These are phyloP conservation scores for Malthinus flaveolus DNA, from an alignment of 2,888 invertebrate species.

Conservation along the genomic window DNA sequence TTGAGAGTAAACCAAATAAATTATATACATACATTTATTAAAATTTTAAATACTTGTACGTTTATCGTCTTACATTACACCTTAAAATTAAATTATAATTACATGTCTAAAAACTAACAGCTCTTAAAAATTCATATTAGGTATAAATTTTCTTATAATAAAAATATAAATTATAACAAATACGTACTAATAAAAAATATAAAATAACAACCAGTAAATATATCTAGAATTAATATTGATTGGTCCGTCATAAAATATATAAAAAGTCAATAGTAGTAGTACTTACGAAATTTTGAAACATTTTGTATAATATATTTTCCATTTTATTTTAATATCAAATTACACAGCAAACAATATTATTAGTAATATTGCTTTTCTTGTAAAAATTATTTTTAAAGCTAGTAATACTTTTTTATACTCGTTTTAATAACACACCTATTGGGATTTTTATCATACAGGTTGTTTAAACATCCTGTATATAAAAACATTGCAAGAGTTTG, in stretches of 20 bases:
- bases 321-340: slow-evolving; percentile 11
- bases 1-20: not conserved
- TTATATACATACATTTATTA: slow-evolving; percentile 36
- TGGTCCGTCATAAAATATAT: slow-evolving; percentile 29
- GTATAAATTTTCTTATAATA: slow-evolving; percentile 19
- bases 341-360: slow-evolving; percentile 1
- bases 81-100: slow-evolving; percentile 23
- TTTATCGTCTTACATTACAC: slow-evolving; percentile 29
- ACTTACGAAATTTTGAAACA: slow-evolving; percentile 19
- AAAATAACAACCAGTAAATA: slow-evolving; percentile 30
- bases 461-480: no score
- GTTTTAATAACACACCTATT: no score
- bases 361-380: slow-evolving; percentile 15
- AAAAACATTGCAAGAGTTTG: no score
- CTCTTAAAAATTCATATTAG: slow-evolving; percentile 16
- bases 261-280: slow-evolving; percentile 9
- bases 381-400: slow-evolving; percentile 25
- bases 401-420: slow-evolving; percentile 18
- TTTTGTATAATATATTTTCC: slow-evolving; percentile 8
- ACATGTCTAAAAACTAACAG: slow-evolving; percentile 21
- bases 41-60: slow-evolving; percentile 37
- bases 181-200: slow-evolving; percentile 15
- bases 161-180: slow-evolving; percentile 35
- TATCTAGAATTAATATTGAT: slow-evolving; percentile 16
- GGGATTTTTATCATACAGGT: no score